phyloP scores from a whole-genome alignment of 2,113 vertebrate genomes.

The Limanda limanda region DNA sequence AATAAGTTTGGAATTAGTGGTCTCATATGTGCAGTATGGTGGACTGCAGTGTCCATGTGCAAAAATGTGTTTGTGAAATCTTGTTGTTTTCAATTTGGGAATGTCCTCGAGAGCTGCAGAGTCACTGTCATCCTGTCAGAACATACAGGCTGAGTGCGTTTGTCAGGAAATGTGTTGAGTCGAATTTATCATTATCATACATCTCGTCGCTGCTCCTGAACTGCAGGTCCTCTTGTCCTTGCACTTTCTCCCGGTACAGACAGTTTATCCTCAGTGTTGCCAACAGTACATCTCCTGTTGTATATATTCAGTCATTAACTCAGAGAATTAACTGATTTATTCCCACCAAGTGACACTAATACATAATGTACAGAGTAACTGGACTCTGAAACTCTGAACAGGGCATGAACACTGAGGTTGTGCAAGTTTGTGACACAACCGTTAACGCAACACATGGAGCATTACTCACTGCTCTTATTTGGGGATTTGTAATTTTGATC shows the following conservation, averaged over 20 bases:
- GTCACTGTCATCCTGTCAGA: too few relatives aligned
- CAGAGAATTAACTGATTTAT: neutral
- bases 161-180: too few relatives aligned
- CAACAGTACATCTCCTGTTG: neutral
- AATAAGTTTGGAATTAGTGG: too few relatives aligned
- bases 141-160: too few relatives aligned
- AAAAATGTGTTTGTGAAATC: too few relatives aligned
- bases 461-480: conserved; percentile 13
- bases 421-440: neutral
- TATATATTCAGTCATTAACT: neutral
- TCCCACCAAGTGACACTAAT: neutral
- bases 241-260: neutral
- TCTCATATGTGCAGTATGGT: too few relatives aligned
- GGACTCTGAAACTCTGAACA: neutral
- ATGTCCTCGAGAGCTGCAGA: too few relatives aligned
- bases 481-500: neutral
- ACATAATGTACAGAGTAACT: neutral
- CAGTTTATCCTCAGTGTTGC: neutral
- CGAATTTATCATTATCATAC: too few relatives aligned
- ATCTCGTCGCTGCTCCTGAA: too few relatives aligned
- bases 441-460: neutral
- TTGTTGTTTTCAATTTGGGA: too few relatives aligned
- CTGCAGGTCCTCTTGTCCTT: neutral
- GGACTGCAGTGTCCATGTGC: too few relatives aligned
- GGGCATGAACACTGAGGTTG: neutral